A percentile compares a stretch with the other conserved stretches of the same genome.
Evolutionary conservation across 1,140 invertebrate species (phyloP).

Genomic region (Leptinotarsa lineolata): DNA sequence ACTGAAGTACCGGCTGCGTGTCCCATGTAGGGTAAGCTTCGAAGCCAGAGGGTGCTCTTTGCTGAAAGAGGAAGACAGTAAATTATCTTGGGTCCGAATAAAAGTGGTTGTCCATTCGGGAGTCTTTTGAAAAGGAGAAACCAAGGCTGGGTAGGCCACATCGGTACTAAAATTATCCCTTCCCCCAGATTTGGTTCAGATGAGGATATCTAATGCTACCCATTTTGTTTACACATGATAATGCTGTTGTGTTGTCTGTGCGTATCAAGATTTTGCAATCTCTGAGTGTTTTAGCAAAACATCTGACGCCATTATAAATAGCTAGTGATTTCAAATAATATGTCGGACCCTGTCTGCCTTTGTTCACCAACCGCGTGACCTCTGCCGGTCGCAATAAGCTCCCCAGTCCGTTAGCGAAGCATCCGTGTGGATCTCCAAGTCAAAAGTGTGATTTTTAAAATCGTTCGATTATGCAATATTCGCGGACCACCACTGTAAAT

Average conservation of each 20-base stretch:
- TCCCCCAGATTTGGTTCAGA: slow-evolving; percentile 34
- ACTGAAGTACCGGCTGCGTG: slow-evolving; percentile 25
- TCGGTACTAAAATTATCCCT: slow-evolving; percentile 47
- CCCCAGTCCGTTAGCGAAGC: slow-evolving; percentile 20
- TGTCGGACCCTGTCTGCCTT: slow-evolving; percentile 27
- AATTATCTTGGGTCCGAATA: slow-evolving; percentile 15
- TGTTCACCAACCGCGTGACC: slow-evolving; percentile 37
- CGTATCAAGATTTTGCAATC: slow-evolving; percentile 23
- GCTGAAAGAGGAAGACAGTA: slow-evolving; percentile 33
- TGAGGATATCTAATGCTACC: slow-evolving; percentile 39
- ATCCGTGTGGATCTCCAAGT: slow-evolving; percentile 25
- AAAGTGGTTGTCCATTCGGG: neutral
- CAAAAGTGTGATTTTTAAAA: slow-evolving; percentile 11
- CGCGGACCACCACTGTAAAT: slow-evolving; percentile 24
- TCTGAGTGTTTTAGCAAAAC: slow-evolving; percentile 13
- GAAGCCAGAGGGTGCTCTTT: slow-evolving; percentile 40
- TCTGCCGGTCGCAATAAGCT: slow-evolving; percentile 32
- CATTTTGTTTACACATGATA: slow-evolving; percentile 35
- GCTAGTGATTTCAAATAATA: slow-evolving; percentile 29
- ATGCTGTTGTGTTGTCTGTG: slow-evolving; percentile 26
- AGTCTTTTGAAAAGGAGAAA: slow-evolving; percentile 45
- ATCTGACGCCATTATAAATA: slow-evolving; percentile 26
- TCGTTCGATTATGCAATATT: slow-evolving; percentile 27
- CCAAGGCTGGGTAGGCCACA: slow-evolving; percentile 43
- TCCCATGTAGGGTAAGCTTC: slow-evolving; percentile 40